Percentiles rank a stretch among this genome's conserved stretches.
These are phyloP conservation scores for Pantala flavescens DNA, from an alignment of 1,140 invertebrate genomes.

Conservation along the genomic window DNA sequence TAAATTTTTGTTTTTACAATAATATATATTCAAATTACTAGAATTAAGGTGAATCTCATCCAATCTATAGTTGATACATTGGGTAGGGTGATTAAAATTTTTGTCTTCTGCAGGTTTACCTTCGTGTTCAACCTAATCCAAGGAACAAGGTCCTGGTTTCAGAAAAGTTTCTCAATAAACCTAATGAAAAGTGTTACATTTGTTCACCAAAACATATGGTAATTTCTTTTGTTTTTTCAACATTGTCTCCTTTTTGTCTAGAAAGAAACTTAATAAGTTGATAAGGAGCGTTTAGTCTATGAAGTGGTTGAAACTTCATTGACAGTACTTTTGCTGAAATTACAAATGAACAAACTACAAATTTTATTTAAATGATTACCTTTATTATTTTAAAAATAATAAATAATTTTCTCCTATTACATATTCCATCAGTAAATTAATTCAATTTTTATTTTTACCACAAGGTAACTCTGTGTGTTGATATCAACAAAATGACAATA, in stretches of 20 bases:
- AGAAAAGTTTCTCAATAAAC: constrained; percentile 40
- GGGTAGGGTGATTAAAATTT: constrained; percentile 12
- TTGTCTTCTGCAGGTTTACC: constrained; percentile 10
- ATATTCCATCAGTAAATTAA: too few relatives aligned
- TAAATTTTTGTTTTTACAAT: neutral
- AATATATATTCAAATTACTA: constrained; percentile 47
- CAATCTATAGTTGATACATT: constrained; percentile 11
- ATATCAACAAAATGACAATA: constrained; percentile 69
- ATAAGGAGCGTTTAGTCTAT: too few relatives aligned
- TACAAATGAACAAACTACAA: too few relatives aligned
- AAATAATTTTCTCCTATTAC: too few relatives aligned
- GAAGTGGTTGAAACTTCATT: too few relatives aligned
- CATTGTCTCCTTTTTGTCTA: too few relatives aligned
- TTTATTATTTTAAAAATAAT: too few relatives aligned
- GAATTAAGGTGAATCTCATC: constrained; percentile 36
- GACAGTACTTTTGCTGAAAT: too few relatives aligned
- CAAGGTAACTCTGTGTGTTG: constrained; percentile 45
- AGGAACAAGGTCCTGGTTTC: constrained; percentile 14
- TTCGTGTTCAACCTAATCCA: neutral
- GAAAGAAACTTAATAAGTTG: too few relatives aligned
- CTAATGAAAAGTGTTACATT: constrained; percentile 74
- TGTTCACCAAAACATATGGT: constrained; percentile 68
- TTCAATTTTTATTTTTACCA: constrained; percentile 15
- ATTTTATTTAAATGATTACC: too few relatives aligned
- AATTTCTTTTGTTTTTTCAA: constrained; percentile 34